These are phyloP conservation scores for Muscina levida DNA, from an alignment of 2,888 invertebrate genomes.

Conservation along the genomic window DNA sequence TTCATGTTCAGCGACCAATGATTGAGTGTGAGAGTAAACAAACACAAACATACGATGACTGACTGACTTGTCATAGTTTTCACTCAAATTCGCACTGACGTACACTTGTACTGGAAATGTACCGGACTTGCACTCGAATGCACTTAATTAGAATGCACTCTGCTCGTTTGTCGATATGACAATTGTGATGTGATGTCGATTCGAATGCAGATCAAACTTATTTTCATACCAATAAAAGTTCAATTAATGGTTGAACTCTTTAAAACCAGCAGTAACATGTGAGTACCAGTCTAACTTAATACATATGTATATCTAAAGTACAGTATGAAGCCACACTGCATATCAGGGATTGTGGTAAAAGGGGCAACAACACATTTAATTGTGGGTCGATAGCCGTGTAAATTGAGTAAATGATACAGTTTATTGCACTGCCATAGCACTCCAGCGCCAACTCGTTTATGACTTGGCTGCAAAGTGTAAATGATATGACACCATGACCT, in stretches of 20 bases:
- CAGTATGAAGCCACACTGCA: not conserved
- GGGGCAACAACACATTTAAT: no score
- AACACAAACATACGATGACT: not conserved
- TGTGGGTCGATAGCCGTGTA: conserved; percentile 23
- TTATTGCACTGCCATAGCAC: not conserved
- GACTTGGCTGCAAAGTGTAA: no score
- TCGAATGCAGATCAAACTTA: conserved; percentile 46
- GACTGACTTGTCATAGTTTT: conserved; percentile 11
- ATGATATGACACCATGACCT: no score
- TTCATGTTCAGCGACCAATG: conserved; percentile 12
- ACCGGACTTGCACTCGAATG: conserved; percentile 61
- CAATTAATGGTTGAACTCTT: conserved; percentile 55
- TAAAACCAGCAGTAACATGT: not conserved
- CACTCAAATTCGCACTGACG: conserved; percentile 19
- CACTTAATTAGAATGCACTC: conserved; percentile 54
- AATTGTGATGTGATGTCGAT: conserved; percentile 29
- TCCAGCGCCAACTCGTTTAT: no score
- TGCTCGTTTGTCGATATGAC: conserved; percentile 38
- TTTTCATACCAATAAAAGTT: conserved; percentile 48
- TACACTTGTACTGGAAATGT: conserved; percentile 66
- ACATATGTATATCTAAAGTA: no score
- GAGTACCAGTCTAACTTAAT: no score
- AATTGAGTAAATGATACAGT: conserved; percentile 17
- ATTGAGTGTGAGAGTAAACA: no score
- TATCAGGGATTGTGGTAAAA: not conserved